Percentiles rank a stretch among this genome's conserved stretches.
Evolutionary conservation across 1,140 invertebrate genomes (phyloP).

Genomic region (Scaptodrosophila lebanonensis): DNA sequence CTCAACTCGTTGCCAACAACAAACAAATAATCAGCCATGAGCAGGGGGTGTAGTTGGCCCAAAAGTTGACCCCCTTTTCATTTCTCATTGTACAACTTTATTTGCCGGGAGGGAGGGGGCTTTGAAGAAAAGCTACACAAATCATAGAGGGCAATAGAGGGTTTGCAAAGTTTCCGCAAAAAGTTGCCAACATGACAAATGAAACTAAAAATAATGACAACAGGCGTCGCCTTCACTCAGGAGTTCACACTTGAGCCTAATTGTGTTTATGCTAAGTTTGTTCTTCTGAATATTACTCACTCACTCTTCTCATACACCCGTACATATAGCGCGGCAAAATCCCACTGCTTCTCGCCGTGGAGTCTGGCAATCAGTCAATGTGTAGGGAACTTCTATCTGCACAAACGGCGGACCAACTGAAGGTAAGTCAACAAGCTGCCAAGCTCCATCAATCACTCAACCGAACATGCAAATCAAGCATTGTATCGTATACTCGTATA

Average conservation of each 20-base stretch:
- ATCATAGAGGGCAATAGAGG: conserved; percentile 26
- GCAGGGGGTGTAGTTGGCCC: conserved; percentile 65
- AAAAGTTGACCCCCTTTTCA: conserved; percentile 50
- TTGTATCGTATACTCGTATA: no score
- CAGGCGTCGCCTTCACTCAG: conserved; percentile 46
- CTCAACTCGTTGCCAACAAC: conserved; percentile 73
- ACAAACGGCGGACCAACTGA: conserved; percentile 88
- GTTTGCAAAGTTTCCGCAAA: conserved; percentile 65
- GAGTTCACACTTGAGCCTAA: conserved; percentile 66
- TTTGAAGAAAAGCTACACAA: background rate
- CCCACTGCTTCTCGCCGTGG: conserved; percentile 93
- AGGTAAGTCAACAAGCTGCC: conserved; percentile 79
- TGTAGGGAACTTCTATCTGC: conserved; percentile 91
- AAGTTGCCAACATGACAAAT: conserved; percentile 64
- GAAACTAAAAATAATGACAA: conserved; percentile 53
- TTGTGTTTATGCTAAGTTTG: conserved; percentile 30
- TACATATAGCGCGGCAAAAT: conserved; percentile 90
- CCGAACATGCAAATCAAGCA: no score
- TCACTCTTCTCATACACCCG: conserved; percentile 32
- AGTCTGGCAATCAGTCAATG: conserved; percentile 95
- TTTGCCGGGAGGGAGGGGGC: conserved; percentile 1
- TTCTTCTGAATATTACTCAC: conserved; percentile 73
- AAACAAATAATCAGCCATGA: conserved; percentile 49
- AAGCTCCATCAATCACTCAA: no score
- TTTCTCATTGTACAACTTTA: conserved; percentile 26